Conservation (phyloP, 2,797 vertebrate genomes). For the Catostomus latipinnis region DNA sequence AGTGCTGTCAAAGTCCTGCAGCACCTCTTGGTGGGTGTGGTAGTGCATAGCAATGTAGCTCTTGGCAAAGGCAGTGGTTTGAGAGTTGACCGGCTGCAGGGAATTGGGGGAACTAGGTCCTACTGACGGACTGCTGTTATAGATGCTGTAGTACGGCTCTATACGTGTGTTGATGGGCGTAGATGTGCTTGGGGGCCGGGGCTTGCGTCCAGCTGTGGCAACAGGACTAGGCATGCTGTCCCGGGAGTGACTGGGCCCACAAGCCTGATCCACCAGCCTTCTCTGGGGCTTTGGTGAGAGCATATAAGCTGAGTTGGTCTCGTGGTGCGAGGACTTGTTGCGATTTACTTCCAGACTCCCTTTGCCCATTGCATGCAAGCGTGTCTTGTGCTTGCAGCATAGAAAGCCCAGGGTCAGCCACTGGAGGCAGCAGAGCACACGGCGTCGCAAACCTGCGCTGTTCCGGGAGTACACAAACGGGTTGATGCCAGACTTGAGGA, state of each 20-base stretch:
- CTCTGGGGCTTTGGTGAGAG: conserved; percentile 92
- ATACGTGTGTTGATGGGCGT: conserved; percentile 95
- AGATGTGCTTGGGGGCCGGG: conserved; percentile 88
- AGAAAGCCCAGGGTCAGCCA: conserved; percentile 82
- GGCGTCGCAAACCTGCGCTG: conserved; percentile 90
- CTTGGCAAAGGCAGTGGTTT: conserved; percentile 86
- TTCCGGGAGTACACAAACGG: conserved; percentile 97
- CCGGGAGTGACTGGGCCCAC: conserved; percentile 90
- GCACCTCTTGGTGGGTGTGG: conserved; percentile 81
- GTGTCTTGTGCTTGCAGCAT: conserved; percentile 92
- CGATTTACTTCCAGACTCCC: conserved; percentile 93
- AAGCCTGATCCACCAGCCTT: conserved; percentile 91
- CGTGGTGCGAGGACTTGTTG: conserved; percentile 97
- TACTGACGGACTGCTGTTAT: conserved; percentile 90
- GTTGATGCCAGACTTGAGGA: conserved; percentile 95
- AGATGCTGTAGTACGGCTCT: conserved; percentile 97
- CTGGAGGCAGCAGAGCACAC: conserved; percentile 88
- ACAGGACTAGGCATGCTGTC: conserved; percentile 88
- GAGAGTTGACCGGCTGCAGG: conserved; percentile 83
- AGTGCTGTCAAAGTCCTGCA: conserved; percentile 84
- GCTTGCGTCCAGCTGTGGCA: conserved; percentile 79
- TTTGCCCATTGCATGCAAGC: conserved; percentile 90
- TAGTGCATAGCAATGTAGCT: conserved; percentile 91
- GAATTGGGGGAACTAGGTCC: conserved; percentile 83
- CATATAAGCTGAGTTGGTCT: conserved; percentile 95